Evolutionary conservation across 2,888 invertebrate genomes (phyloP), one percentile per base, ranked within the genome.

Genomic region (Drosophila hamatofila): DNA sequence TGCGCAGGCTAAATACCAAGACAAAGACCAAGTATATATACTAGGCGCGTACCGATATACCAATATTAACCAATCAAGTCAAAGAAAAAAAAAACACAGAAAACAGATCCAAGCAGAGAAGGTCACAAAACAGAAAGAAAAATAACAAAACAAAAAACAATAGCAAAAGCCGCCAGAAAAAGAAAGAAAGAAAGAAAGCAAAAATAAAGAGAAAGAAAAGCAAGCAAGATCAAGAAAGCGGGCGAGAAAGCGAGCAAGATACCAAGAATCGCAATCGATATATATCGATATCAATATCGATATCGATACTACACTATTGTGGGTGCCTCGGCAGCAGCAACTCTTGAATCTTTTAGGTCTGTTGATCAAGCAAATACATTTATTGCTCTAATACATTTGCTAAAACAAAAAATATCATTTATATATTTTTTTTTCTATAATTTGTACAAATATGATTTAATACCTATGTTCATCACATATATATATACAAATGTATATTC

Each of bases 271-370:
- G 57, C 44, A 39, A 18, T 58, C 63, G 72, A 62, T 61, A 71
- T 23, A n/a, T 54, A 66, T n/a, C 67, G 65, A 67, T 54, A 25
- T 18, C 37, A n/a, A 37, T 52, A 23, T n/a, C 35, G 21, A 39
- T 65, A 65, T 9, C 41, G 51, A 65, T 37, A 48, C 60, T 25
- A 27, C 42, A 42, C 39, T 55, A 41, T 42, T 60, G 58, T 75
- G 61, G 76, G 76, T 64, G 57, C 80, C 64, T 76, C 77, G 71
- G 80, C 80, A 75, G 80, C 80, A 80, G 76, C 80, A 75, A 63
- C 57, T 55, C 75, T 74, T 62, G 76, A 76, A 76, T 37, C 69
- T 41, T 75, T 80, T 80, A 77, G 80, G 80, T 80, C 77, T 77
- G 77, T 77, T 80, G 71, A 77, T 76, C 70, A 75, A 80, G 66